These are phyloP conservation scores for Papilio polytes DNA, from an alignment of 1,140 invertebrate genomes.

Conservation along the genomic window DNA sequence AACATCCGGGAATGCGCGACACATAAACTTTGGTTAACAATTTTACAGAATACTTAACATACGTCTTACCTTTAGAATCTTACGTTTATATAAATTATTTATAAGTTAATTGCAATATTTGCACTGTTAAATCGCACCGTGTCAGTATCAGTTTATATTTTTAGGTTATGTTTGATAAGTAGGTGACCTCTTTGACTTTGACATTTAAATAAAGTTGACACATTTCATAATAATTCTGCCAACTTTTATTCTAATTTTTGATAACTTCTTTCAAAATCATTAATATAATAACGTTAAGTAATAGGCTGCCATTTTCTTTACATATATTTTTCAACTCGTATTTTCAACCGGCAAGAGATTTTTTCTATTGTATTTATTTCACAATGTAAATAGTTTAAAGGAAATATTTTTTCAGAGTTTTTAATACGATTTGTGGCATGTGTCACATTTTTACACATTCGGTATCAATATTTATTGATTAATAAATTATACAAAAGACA, in stretches of 20 bases:
- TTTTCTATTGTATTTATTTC: background rate
- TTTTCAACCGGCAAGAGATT: background rate
- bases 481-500: conserved; percentile 45
- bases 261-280: background rate
- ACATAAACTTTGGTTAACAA: background rate
- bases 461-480: conserved; percentile 43
- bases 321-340: background rate
- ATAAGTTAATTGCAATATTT: background rate
- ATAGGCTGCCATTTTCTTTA: background rate
- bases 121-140: background rate
- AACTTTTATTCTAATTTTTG: background rate
- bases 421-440: conserved; percentile 29
- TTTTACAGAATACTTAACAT: background rate
- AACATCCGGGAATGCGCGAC: background rate
- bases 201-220: conserved; percentile 20
- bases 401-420: conserved; percentile 15
- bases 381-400: background rate
- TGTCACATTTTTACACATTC: conserved; percentile 38
- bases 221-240: conserved; percentile 1
- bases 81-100: background rate
- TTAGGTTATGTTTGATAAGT: conserved; percentile 42
- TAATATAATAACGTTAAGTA: background rate
- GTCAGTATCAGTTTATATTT: background rate
- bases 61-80: background rate
- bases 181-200: conserved; percentile 31